A percentile compares a stretch with the other conserved stretches of the same genome.
Conservation (phyloP, 92 coral and sea anemone species). For the Epizoanthus scotinus region DNA sequence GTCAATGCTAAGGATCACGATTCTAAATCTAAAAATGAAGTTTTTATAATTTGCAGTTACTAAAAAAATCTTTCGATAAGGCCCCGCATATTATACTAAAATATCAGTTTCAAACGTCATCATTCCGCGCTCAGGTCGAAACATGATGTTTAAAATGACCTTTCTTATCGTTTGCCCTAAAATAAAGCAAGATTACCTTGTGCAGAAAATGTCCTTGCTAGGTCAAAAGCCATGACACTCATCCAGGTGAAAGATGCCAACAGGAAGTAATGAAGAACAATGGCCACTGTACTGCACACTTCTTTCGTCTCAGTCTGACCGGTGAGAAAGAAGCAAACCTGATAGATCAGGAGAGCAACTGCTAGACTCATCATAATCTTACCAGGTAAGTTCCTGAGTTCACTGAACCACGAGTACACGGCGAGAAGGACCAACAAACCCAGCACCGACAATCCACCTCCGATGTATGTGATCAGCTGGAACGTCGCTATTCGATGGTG, state of each 20-base stretch:
- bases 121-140: too few relatives aligned
- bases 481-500: neutral
- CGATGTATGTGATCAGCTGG: neutral
- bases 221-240: constrained; percentile 40
- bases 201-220: constrained; percentile 29
- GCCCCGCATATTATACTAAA: too few relatives aligned
- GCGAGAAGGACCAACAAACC: constrained; percentile 20
- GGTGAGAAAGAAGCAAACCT: constrained; percentile 20
- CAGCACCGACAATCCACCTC: constrained; percentile 9
- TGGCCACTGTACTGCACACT: constrained; percentile 33
- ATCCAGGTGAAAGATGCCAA: constrained; percentile 46
- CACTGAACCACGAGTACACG: constrained; percentile 24
- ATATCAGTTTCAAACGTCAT: too few relatives aligned
- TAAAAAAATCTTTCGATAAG: too few relatives aligned
- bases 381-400: constrained; percentile 46
- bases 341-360: constrained; percentile 23
- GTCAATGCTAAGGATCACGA: too few relatives aligned
- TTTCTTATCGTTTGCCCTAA: too few relatives aligned
- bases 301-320: constrained; percentile 20
- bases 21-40: too few relatives aligned
- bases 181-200: constrained; percentile 18
- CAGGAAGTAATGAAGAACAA: constrained; percentile 36
- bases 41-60: too few relatives aligned
- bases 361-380: constrained; percentile 27
- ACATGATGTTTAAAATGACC: too few relatives aligned